These are phyloP conservation scores for Oscarella lobularis DNA, from an alignment of 37 sponge, comb jelly and placozoan species.

Conservation along the genomic window DNA sequence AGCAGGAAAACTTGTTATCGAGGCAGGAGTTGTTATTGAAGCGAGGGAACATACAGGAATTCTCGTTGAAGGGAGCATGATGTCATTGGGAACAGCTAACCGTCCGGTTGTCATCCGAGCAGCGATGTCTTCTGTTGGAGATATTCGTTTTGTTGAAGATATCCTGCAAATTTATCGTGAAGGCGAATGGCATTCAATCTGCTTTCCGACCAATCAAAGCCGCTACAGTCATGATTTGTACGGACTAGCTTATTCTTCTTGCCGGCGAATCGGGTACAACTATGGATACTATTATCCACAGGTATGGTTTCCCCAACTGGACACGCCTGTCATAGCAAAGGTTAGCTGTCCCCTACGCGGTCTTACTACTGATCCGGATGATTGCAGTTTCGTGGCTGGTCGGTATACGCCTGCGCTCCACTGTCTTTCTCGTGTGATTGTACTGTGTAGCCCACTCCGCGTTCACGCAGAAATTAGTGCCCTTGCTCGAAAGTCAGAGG, in stretches of 20 bases:
- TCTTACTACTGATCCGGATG: not conserved
- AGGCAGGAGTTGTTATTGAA: too few species aligned
- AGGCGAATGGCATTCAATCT: not conserved
- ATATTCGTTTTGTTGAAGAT: too few species aligned
- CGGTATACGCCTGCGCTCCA: not conserved
- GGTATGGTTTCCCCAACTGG: not conserved
- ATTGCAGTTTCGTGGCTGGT: not conserved
- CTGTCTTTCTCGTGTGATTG: too few species aligned
- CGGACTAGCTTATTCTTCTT: not conserved
- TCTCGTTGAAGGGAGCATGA: too few species aligned
- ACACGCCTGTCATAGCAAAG: not conserved
- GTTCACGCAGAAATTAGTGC: too few species aligned
- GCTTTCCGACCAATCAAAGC: not conserved
- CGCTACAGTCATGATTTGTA: not conserved
- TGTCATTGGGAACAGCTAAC: too few species aligned
- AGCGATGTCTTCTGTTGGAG: too few species aligned
- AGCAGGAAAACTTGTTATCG: too few species aligned
- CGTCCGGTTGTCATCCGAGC: too few species aligned
- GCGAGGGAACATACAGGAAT: too few species aligned
- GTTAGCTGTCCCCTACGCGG: not conserved
- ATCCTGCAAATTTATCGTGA: not conserved
- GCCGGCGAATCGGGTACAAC: not conserved
- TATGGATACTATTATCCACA: not conserved
- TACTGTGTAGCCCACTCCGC: too few species aligned
- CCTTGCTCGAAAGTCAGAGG: too few species aligned